Base-by-base conservation (phyloP, 2,888 invertebrate genomes). In the Alloscopus bannaensis region DNA sequence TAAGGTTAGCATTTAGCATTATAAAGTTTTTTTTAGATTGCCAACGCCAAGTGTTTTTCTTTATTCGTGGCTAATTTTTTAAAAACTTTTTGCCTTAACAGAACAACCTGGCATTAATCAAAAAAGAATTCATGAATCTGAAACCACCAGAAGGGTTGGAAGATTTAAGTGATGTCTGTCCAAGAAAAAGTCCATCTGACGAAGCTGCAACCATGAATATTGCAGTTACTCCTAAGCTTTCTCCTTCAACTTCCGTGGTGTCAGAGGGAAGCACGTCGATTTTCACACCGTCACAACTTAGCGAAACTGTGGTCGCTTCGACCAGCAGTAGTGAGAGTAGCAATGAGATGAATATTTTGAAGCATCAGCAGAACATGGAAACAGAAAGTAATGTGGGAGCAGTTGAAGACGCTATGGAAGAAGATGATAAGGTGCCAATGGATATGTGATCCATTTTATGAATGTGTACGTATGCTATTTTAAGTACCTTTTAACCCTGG, bases 71-170 rank as follows among this genome's bases (percentile, higher is more conserved):
- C 55, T 31, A 59, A 52, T 6, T 52, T 8, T n/a, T n/a, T n/a
- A 52, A 8, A 4, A 22, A 52, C 4, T 52, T 52, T 6, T 52
- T 18, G 18, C 18, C 18, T 81, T 88, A 90, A 50, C 91, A 95
- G 92, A 92, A 94, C 73, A 94, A 95, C 88, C 94, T 94, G 88
- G 92, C 93, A 85, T 93, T 94, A 87, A 90, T 97, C 83, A 93
- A 95, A 86, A 96, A 96, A 88, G 96, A 96, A 89, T 90, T 97
- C 85, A 91, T 92, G 82, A 95, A 95, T 89, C 90, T 97, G 88
- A 92, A 93, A 87, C 92, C 94, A 36, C 96, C 96, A 4, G 90
- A 92, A 55, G 94, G 94, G 16, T 89, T 94, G 60, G 93, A 93
- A 88, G 93, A 93, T 86, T 88, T 93, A 86, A 92, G 91, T 86